phyloP scores from a whole-genome alignment of 1,140 invertebrate species.

The Batillaria attramentaria region DNA sequence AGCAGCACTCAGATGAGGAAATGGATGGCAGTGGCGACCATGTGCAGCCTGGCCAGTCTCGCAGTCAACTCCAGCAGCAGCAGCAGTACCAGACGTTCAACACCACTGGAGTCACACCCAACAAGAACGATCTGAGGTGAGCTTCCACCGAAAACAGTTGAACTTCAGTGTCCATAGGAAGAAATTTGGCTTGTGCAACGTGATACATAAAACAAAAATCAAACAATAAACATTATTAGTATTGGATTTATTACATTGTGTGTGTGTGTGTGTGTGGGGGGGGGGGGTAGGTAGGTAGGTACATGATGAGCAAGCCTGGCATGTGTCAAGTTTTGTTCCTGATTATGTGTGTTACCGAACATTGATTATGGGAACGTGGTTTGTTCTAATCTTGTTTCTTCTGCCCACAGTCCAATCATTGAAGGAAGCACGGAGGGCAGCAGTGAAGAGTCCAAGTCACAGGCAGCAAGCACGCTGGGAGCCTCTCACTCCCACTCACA shows the following conservation, averaged over 20 bases:
- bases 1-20: conserved; percentile 22
- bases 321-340: no score
- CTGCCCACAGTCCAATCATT: conserved; percentile 58
- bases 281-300: no score
- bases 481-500: neutral
- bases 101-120: neutral
- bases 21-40: neutral
- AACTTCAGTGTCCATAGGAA: neutral
- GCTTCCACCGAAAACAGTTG: neutral
- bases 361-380: neutral
- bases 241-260: no score
- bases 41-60: neutral
- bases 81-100: conserved; percentile 14
- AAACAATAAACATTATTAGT: no score
- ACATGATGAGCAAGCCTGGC: no score
- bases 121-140: conserved; percentile 39
- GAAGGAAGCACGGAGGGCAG: conserved; percentile 60
- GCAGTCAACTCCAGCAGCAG: neutral
- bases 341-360: neutral
- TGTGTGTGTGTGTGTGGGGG: no score
- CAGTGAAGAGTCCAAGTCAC: conserved; percentile 38
- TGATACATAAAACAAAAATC: neutral
- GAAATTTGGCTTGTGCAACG: neutral
- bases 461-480: conserved; percentile 18
- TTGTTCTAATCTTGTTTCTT: neutral